Evolutionary conservation across 2,888 invertebrate genomes (phyloP).

Genomic region (Capitulum mitella): DNA sequence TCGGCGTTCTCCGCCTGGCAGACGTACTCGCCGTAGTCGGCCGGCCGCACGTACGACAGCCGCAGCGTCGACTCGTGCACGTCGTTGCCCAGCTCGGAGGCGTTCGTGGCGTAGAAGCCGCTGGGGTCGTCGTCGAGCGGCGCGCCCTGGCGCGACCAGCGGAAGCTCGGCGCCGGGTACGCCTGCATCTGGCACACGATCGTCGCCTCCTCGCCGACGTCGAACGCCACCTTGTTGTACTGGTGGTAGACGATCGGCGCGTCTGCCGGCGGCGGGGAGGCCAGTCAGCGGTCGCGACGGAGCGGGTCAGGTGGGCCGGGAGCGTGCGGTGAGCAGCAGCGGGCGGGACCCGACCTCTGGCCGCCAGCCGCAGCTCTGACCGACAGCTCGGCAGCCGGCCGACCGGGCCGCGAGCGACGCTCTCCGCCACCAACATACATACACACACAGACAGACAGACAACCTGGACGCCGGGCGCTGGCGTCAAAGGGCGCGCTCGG

Average conservation of each 20-base stretch:
- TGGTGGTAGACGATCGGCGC: conserved; percentile 78
- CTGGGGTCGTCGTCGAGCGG: conserved; percentile 54
- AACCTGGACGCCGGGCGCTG: too few species aligned
- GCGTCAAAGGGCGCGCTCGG: too few species aligned
- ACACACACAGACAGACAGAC: too few species aligned
- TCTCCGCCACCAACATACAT: too few species aligned
- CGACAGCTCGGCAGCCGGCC: too few species aligned
- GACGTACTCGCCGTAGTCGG: conserved; percentile 82
- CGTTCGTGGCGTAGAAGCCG: conserved; percentile 63
- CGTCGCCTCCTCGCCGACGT: conserved; percentile 72
- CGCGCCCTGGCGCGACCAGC: conserved; percentile 53
- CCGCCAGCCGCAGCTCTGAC: too few species aligned
- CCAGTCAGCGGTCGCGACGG: too few species aligned
- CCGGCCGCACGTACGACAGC: conserved; percentile 55
- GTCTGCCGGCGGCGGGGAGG: conserved; percentile 50
- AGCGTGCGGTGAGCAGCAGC: too few species aligned
- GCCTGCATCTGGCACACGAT: conserved; percentile 83
- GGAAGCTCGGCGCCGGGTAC: conserved; percentile 85
- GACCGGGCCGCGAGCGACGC: too few species aligned
- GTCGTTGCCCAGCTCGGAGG: conserved; percentile 72
- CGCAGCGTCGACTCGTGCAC: conserved; percentile 70
- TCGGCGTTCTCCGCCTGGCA: conserved; percentile 78
- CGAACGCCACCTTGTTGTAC: conserved; percentile 62
- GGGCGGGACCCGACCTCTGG: too few species aligned
- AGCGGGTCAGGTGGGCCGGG: too few species aligned